Evolutionary conservation across 2,113 vertebrate species (phyloP).

Genomic region (Neodontobutis hainanensis): DNA sequence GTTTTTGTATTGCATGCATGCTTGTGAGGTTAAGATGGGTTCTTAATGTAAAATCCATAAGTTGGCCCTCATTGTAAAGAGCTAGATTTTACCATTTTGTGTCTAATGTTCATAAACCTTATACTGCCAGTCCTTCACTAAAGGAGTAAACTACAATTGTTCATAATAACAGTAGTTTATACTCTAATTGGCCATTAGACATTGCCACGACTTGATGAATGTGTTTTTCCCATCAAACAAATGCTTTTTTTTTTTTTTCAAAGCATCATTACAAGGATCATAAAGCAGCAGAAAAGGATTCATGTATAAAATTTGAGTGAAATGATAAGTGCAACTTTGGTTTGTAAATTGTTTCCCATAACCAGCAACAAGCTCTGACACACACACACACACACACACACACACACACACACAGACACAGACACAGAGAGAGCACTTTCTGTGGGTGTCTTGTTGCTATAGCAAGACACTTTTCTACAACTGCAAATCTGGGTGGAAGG

Average conservation of each 20-base stretch:
- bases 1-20: slow-evolving; percentile 49
- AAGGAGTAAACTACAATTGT: slow-evolving; percentile 1
- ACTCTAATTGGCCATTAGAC: background rate
- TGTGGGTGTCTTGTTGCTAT: too few relatives aligned
- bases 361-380: slow-evolving; percentile 14
- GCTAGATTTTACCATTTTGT: slow-evolving; percentile 6
- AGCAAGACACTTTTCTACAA: too few relatives aligned
- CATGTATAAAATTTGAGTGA: too few relatives aligned
- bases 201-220: slow-evolving; percentile 31
- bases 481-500: too few relatives aligned
- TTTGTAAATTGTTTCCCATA: too few relatives aligned
- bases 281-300: too few relatives aligned
- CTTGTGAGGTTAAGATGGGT: slow-evolving; percentile 34
- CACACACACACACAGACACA: background rate
- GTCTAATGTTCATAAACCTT: slow-evolving; percentile 7
- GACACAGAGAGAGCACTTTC: too few relatives aligned
- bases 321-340: too few relatives aligned
- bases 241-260: too few relatives aligned
- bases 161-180: too few relatives aligned
- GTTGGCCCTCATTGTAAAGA: slow-evolving; percentile 12
- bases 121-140: slow-evolving; percentile 15
- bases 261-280: too few relatives aligned
- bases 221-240: too few relatives aligned
- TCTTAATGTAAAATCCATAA: slow-evolving; percentile 23
- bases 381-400: background rate